Evolutionary conservation across 92 coral and sea anemone species (phyloP), one percentile per base, ranked within the genome.

Genomic region (Porites lobata): DNA sequence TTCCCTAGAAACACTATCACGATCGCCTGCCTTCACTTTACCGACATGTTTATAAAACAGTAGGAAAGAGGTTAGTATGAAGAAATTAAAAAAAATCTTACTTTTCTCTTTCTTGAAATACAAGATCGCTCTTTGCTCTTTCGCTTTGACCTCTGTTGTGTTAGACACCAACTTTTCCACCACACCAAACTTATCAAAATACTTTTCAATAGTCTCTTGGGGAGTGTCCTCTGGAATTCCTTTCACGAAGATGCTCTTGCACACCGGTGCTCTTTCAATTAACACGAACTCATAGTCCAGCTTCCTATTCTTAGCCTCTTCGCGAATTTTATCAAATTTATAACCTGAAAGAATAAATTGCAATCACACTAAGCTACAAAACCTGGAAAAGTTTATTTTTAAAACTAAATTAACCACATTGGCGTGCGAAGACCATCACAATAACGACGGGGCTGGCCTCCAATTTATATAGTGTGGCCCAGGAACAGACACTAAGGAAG

Each of bases 221-320:
- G 86, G 51, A 11, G 86, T 82, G 32, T 72, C 19, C 10, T 58
- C 66, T n/a, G 86, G 47, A 26, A 82, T 54, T 29, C 78, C 86
- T 5, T 78, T 21, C 12, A 82, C 86, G 70, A 56, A 82, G 9
- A 82, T 61, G 78, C 86, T 82, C 58, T 82, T 82, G 69, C 86
- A 82, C 8, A 69, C 77, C 11, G 86, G 86, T 11, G 86, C 86
- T 72, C 86, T 82, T 71, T 82, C 86, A 82, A 82, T 70, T 20
- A 82, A 9, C 1, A 82, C 78, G 15, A 56, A n/a, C 15, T 53
- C 78, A 18, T 13, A 9, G 1, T 71, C 86, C 5, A 56, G 54
- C 9, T 11, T 71, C 43, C 19, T 82, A 21, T 69, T 77, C 9
- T 21, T 18, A 6, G 83, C 83, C 73, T 61, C 78, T 13, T 61